Evolutionary conservation across 2,888 invertebrate genomes (phyloP).

Genomic region (Papilio gigon): DNA sequence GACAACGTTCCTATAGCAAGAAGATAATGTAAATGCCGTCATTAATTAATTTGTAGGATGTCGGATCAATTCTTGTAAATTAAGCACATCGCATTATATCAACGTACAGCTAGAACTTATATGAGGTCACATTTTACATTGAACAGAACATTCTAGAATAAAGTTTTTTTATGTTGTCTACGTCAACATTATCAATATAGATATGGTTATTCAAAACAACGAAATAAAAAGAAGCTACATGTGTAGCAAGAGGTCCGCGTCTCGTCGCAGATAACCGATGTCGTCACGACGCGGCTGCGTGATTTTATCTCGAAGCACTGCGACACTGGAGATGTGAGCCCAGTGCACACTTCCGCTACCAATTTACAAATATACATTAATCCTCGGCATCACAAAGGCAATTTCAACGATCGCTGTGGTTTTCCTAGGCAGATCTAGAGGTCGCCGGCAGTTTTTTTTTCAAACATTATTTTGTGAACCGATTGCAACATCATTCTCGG

Average conservation of each 20-base stretch:
- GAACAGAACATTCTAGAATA: background rate
- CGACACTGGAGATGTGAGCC: background rate
- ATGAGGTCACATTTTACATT: background rate
- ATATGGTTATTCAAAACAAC: conserved; percentile 13
- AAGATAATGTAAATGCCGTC: background rate
- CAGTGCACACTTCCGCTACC: background rate
- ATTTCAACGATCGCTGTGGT: no score
- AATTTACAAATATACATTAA: background rate
- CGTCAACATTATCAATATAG: background rate
- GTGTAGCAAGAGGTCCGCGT: conserved; percentile 1
- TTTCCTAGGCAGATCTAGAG: no score
- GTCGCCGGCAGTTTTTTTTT: no score
- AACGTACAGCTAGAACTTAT: background rate
- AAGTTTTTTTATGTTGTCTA: background rate
- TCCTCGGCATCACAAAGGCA: no score
- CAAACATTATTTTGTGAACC: no score
- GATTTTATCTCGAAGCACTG: no score
- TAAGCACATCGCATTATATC: no score
- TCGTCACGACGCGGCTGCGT: background rate
- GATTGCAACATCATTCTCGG: no score
- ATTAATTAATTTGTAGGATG: background rate
- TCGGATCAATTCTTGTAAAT: no score
- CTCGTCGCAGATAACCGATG: background rate
- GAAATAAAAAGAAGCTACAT: background rate
- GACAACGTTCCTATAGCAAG: background rate